A percentile compares a stretch with the other conserved stretches of the same genome.
Conservation (phyloP, 2,113 vertebrate genomes). For the Alaudala cheleensis region DNA sequence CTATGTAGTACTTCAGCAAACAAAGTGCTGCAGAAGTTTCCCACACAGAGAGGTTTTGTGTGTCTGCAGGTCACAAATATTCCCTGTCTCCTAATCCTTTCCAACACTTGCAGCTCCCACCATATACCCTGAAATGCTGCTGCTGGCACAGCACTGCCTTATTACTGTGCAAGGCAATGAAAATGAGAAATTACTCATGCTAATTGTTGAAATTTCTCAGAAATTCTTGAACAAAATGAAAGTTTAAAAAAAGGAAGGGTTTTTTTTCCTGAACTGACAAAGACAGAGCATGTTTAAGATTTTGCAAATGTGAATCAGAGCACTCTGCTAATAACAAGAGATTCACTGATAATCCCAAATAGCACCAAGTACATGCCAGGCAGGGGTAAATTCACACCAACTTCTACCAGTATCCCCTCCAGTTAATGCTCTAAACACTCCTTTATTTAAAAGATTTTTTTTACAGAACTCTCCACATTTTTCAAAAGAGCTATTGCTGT, state of each 20-base stretch:
- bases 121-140: neutral
- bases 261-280: neutral
- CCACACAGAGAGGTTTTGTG: neutral
- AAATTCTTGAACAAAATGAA: neutral
- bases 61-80: neutral
- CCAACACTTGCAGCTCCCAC: neutral
- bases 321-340: neutral
- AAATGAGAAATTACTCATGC: slow-evolving; percentile 12
- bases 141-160: neutral
- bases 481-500: neutral
- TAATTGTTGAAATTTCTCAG: neutral
- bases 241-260: neutral
- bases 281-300: neutral
- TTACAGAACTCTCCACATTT: neutral
- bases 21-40: neutral
- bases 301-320: neutral
- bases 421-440: neutral
- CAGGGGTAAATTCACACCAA: neutral
- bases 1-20: neutral
- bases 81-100: neutral
- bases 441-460: neutral
- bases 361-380: neutral
- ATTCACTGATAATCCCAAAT: neutral
- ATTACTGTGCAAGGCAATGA: neutral
- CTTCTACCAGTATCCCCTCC: neutral